Evolutionary conservation across 2,113 vertebrate genomes (phyloP).

Genomic region (Clinocottus analis): DNA sequence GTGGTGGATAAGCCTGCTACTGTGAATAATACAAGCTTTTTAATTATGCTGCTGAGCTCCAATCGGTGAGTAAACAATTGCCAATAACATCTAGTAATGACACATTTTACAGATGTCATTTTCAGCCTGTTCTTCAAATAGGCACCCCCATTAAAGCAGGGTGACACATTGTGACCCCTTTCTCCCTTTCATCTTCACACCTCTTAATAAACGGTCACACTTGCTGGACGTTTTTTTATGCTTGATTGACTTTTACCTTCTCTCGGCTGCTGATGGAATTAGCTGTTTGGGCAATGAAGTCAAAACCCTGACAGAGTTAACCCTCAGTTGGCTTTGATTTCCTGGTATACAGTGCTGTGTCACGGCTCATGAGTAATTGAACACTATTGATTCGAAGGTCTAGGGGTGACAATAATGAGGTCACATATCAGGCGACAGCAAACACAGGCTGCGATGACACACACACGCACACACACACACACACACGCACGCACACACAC

Average conservation of each 20-base stretch:
- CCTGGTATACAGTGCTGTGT: slow-evolving; percentile 55
- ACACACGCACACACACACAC: slow-evolving; percentile 18
- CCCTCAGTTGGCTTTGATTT: slow-evolving; percentile 57
- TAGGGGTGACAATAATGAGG: slow-evolving; percentile 78
- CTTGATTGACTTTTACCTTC: slow-evolving; percentile 60
- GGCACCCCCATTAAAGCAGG: slow-evolving; percentile 67
- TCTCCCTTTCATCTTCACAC: slow-evolving; percentile 72
- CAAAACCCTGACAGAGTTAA: slow-evolving; percentile 67
- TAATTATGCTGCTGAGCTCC: slow-evolving; percentile 70
- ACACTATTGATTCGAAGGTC: slow-evolving; percentile 76
- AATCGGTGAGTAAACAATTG: slow-evolving; percentile 74
- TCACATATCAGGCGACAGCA: slow-evolving; percentile 76
- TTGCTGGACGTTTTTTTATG: slow-evolving; percentile 39
- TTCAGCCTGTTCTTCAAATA: slow-evolving; percentile 42
- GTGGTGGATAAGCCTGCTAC: slow-evolving; percentile 27
- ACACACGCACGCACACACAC: slow-evolving; percentile 21
- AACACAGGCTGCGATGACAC: slow-evolving; percentile 65
- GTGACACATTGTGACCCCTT: slow-evolving; percentile 68
- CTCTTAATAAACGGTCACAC: slow-evolving; percentile 71
- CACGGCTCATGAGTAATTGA: slow-evolving; percentile 81
- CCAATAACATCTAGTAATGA: slow-evolving; percentile 69
- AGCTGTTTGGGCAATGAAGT: slow-evolving; percentile 40
- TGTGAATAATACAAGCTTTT: slow-evolving; percentile 47
- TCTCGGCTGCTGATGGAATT: slow-evolving; percentile 37
- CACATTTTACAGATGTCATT: slow-evolving; percentile 74